Evolutionary conservation across 1,140 invertebrate species (phyloP), one percentile per base, ranked within the genome.

Genomic region (Mizuhopecten yessoensis): DNA sequence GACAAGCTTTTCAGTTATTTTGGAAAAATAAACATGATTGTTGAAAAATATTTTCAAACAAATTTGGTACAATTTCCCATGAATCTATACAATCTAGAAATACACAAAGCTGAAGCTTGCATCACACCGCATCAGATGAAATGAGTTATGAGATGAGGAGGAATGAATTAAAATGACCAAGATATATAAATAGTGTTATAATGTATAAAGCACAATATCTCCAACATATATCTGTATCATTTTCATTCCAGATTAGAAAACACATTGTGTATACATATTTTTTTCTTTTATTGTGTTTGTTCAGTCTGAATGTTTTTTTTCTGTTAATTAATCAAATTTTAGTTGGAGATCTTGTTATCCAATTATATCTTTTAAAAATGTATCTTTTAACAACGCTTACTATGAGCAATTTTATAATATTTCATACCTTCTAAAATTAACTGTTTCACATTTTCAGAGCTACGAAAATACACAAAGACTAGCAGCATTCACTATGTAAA

Each of bases 41-140:
- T n/a, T n/a, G n/a, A n/a, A n/a, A n/a, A n/a, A n/a, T n/a, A n/a
- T n/a, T n/a, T n/a, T n/a, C n/a, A n/a, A n/a, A n/a, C n/a, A n/a
- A n/a, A n/a, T n/a, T n/a, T n/a, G n/a, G 36, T 39, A 39, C 36
- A 7, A 39, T 39, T 39, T 39, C 13, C 36, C 17, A 20, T 45
- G 17, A 20, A 45, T 45, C 17, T 45, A 17, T 45, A 13, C 9
- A n/a, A n/a, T 45, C 57, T 75, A 29, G 57, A 75, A 29, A 75
- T 29, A 75, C n/a, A 75, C 45, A 29, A 75, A 75, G 57, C 57
- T 75, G n/a, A 75, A 75, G 57, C 57, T 75, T 29, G n/a, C 57
- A 75, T 75, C 57, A 75, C 57, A 75, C 23, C 57, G 29, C 15
- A 75, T 29, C 2, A 75, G 15, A 75, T 75, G 57, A 75, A 75